Base-by-base conservation (phyloP, 2,888 invertebrate species). In the Tachina grossa region DNA sequence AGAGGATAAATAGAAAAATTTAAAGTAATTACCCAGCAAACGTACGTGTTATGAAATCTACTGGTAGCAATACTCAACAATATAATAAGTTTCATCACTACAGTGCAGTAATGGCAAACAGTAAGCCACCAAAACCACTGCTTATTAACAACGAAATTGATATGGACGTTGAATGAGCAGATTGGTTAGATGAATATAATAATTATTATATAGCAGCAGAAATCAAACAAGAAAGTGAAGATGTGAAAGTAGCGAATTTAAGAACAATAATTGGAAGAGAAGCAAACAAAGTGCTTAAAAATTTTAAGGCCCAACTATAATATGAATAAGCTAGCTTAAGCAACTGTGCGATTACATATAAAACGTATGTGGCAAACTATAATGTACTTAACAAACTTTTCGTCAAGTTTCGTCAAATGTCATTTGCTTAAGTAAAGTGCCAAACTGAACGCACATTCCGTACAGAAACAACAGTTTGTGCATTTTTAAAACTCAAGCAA, bases 181-280 rank as follows among this genome's bases (percentile, higher is more conserved):
- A 19, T 53, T 53, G 53, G 53, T 53, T 53, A 19, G 53, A 53
- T 53, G 53, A 53, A 53, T 53, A 19, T 19, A 53, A 53, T 53
- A 19, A 57, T 57, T 57, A 57, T 39, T 57, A 57, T 57, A 57
- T 39, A 57, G 31, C 39, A 57, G 57, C 57, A 57, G 39, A 57
- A 57, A 57, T 57, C 14, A 57, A 57, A 39, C 19, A 63, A 45
- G 63, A 63, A 63, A 41, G 43, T 43, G 63, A 63, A 63, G 41
- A 63, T 63, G 65, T 63, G 19, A 45, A 63, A 45, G 63, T 63
- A 45, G 63, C 63, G 43, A 63, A 63, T 45, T 63, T 63, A 63
- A 63, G 45, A 63, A 22, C 16, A 63, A 45, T 63, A 19, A 45
- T 63, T 45, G 63, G 63, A 43, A 43, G 59, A 41, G 59, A 59